Evolutionary conservation across 1,140 invertebrate species (phyloP).

Genomic region (Calliopsis andreniformis): DNA sequence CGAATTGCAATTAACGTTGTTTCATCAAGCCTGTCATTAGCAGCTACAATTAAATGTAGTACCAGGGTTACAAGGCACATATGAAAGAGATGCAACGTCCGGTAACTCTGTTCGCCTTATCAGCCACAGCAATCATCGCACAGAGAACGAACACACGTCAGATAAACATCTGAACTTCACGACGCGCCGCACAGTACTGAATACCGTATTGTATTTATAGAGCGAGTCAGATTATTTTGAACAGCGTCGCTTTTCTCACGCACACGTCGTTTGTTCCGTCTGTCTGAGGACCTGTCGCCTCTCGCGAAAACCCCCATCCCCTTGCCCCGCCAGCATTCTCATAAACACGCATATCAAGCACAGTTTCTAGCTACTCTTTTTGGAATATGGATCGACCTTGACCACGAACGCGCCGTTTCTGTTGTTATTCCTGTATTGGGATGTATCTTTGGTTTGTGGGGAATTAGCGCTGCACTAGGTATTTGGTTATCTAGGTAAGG

Average conservation of each 20-base stretch:
- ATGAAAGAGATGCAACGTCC: neutral
- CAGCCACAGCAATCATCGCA: neutral
- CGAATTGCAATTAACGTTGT: too few species aligned
- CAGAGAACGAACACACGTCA: conserved; percentile 14
- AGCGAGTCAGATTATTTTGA: conserved; percentile 80
- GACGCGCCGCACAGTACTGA: conserved; percentile 79
- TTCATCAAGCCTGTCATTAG: too few species aligned
- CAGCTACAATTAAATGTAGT: too few species aligned
- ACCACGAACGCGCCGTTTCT: neutral
- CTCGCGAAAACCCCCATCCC: conserved; percentile 9
- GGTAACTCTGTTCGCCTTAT: neutral
- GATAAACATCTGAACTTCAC: conserved; percentile 76
- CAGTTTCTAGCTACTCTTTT: neutral
- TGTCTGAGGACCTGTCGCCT: neutral
- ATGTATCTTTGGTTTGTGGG: too few species aligned
- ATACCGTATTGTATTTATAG: conserved; percentile 82
- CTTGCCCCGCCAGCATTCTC: neutral
- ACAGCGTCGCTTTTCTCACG: conserved; percentile 77
- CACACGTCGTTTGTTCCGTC: conserved; percentile 52
- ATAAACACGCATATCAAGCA: neutral
- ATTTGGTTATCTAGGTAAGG: too few species aligned
- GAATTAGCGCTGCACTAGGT: too few species aligned
- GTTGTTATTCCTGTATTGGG: neutral
- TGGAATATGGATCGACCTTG: neutral
- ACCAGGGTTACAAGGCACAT: too few species aligned